A percentile compares a stretch with the other conserved stretches of the same genome.
Evolutionary conservation across 2,797 vertebrate genomes (phyloP).

Genomic region (Podarcis siculus): DNA sequence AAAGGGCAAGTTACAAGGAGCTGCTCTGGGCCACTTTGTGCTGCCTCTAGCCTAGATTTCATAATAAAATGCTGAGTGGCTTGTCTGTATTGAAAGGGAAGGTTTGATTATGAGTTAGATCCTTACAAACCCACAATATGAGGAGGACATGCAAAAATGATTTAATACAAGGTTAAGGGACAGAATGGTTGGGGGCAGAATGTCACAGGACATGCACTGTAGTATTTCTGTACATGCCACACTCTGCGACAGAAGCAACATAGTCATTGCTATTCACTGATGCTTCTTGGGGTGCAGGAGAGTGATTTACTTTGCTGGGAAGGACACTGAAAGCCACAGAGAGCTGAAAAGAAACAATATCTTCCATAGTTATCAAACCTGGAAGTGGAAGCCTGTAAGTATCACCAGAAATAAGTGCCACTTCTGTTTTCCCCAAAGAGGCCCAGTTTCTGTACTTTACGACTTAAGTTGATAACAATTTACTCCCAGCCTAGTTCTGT

Average conservation of each 20-base stretch:
- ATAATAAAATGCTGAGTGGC: neutral
- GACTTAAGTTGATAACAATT: neutral
- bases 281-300: neutral
- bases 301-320: neutral
- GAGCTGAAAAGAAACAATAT: neutral
- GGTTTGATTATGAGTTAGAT: neutral
- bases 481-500: neutral
- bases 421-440: neutral
- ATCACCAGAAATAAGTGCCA: neutral
- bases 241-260: neutral
- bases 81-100: neutral
- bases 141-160: neutral
- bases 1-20: neutral
- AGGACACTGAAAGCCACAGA: neutral
- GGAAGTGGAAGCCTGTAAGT: neutral
- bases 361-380: neutral
- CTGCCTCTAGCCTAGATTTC: neutral
- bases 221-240: neutral
- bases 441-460: conserved; percentile 4
- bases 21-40: neutral
- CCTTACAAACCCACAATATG: neutral
- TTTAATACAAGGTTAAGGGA: neutral
- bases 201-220: neutral
- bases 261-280: neutral
- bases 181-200: neutral